Evolutionary conservation across 2,113 vertebrate genomes (phyloP).

Genomic region (Chelonoidis abingdonii): DNA sequence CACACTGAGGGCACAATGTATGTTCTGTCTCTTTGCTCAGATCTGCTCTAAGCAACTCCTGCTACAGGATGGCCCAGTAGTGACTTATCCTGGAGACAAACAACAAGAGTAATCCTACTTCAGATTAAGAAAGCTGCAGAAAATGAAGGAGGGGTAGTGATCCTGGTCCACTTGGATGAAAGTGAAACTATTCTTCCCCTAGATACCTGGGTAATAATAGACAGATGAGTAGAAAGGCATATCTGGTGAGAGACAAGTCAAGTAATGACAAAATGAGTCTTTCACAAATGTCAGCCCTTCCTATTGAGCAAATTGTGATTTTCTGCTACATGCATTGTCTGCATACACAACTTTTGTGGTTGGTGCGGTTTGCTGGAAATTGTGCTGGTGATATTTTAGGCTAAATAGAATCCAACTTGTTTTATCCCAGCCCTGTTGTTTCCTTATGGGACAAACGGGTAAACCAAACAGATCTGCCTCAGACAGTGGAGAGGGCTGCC

Average conservation of each 20-base stretch:
- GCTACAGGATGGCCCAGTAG: background rate
- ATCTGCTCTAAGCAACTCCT: background rate
- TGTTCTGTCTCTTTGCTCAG: background rate
- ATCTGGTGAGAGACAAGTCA: background rate
- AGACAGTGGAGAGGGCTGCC: background rate
- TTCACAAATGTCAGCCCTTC: background rate
- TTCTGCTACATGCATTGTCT: background rate
- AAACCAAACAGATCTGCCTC: conserved; percentile 14
- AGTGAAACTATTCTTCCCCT: background rate
- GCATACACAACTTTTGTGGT: background rate
- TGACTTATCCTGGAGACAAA: accelerated
- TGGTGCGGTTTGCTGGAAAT: background rate
- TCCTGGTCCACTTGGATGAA: background rate
- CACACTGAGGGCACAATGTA: background rate
- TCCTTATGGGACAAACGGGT: background rate
- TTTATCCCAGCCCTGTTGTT: background rate
- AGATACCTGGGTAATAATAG: accelerated
- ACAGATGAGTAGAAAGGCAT: background rate
- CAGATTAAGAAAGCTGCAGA: background rate
- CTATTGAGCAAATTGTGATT: background rate
- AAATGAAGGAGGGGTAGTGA: background rate
- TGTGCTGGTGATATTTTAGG: background rate
- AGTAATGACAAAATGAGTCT: background rate
- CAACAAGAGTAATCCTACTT: background rate
- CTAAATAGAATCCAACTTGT: accelerated